phyloP scores from a whole-genome alignment of 1,140 invertebrate genomes.

The Hycleus phaleratus region DNA sequence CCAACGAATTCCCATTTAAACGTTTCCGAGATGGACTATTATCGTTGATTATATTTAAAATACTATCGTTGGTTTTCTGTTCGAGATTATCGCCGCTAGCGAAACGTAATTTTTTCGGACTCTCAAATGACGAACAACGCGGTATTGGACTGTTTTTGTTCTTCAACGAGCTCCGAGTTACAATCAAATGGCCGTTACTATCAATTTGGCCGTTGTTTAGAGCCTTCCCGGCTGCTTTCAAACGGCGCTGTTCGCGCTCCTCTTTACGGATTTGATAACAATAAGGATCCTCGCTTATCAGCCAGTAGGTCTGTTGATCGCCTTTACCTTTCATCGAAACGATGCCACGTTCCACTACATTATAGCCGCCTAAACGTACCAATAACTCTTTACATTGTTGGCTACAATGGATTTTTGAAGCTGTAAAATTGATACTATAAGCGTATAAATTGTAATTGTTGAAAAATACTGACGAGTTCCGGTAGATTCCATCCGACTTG shows the following conservation, averaged over 20 bases:
- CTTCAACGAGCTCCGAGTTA: constrained; percentile 58
- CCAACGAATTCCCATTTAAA: constrained; percentile 30
- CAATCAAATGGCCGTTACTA: constrained; percentile 29
- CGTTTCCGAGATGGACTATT: constrained; percentile 45
- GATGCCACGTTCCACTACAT: constrained; percentile 66
- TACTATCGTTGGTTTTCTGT: constrained; percentile 25
- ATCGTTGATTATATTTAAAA: constrained; percentile 44
- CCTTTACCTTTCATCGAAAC: constrained; percentile 83
- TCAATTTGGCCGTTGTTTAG: constrained; percentile 23
- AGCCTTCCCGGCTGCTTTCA: constrained; percentile 26
- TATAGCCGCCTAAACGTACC: constrained; percentile 71
- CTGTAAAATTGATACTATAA: constrained; percentile 39
- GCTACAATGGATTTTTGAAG: constrained; percentile 81
- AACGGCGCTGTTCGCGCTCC: constrained; percentile 44
- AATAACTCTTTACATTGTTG: constrained; percentile 63
- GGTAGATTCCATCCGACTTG: constrained; percentile 89
- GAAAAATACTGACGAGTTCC: constrained; percentile 53
- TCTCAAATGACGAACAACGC: constrained; percentile 69
- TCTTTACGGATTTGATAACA: constrained; percentile 46
- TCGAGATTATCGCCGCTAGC: constrained; percentile 52
- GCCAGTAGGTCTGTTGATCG: constrained; percentile 78
- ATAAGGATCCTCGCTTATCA: constrained; percentile 64
- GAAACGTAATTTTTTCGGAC: constrained; percentile 69
- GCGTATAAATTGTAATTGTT: neutral
- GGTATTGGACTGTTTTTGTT: constrained; percentile 43